Conservation (phyloP, 2,797 vertebrate species). For the Crax fasciolata region DNA sequence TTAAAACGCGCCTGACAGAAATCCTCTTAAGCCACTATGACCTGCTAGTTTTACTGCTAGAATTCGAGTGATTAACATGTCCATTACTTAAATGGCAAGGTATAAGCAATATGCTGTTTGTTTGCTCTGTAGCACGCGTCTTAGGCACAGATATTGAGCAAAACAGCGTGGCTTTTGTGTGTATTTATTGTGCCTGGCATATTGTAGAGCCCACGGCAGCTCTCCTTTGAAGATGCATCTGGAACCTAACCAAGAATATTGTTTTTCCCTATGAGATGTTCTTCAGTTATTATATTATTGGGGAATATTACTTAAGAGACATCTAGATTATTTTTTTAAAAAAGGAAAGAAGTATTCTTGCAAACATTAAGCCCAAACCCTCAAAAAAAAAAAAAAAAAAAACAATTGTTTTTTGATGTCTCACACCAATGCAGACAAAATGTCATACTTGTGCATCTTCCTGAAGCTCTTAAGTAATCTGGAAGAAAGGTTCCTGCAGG, state of each 20-base stretch:
- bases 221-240: background rate
- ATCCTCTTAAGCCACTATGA: background rate
- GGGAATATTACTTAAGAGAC: background rate
- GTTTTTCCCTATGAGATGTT: background rate
- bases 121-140: rapidly evolving
- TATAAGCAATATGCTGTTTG: background rate
- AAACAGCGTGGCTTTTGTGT: rapidly evolving
- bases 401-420: background rate
- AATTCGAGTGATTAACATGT: background rate
- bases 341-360: background rate
- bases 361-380: background rate
- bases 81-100: background rate
- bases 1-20: conserved; percentile 9
- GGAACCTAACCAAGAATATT: background rate
- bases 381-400: background rate
- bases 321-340: background rate
- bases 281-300: background rate
- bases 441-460: background rate
- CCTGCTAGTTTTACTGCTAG: background rate
- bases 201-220: background rate
- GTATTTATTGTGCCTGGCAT: background rate
- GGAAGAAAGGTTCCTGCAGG: background rate
- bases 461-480: background rate
- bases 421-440: background rate
- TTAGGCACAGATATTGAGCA: background rate